Evolutionary conservation across 2,113 vertebrate species (phyloP).

Genomic region (Albula glossodonta): DNA sequence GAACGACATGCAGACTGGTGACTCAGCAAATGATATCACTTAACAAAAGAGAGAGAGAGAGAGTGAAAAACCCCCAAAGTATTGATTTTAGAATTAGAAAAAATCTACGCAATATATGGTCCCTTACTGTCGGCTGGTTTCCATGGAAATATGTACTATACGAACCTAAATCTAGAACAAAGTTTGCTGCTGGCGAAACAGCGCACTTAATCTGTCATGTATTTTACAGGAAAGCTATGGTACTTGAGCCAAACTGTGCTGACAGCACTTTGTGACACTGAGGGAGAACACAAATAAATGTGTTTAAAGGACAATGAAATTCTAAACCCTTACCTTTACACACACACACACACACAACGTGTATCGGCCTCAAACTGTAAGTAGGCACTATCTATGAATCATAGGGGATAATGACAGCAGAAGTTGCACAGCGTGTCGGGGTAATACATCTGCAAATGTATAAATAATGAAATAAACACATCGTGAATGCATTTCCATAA

Average conservation of each 20-base stretch:
- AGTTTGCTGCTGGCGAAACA: slow-evolving; percentile 57
- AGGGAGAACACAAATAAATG: slow-evolving; percentile 48
- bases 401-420: not conserved
- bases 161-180: slow-evolving; percentile 50
- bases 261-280: slow-evolving; percentile 45
- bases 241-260: slow-evolving; percentile 47
- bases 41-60: not conserved
- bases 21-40: slow-evolving; percentile 7
- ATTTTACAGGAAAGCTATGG: slow-evolving; percentile 40
- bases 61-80: not conserved
- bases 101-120: slow-evolving; percentile 32
- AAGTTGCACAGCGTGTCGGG: not conserved
- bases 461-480: not conserved
- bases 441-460: slow-evolving; percentile 2
- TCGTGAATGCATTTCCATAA: slow-evolving; percentile 4
- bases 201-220: slow-evolving; percentile 51
- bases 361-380: not conserved
- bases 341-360: not conserved
- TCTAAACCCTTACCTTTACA: slow-evolving; percentile 32
- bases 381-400: not conserved
- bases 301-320: slow-evolving; percentile 44
- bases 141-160: slow-evolving; percentile 40
- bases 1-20: slow-evolving; percentile 22
- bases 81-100: slow-evolving; percentile 1
- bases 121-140: slow-evolving; percentile 40